phyloP scores from a whole-genome alignment of 2,888 invertebrate genomes.

The Autographa pulchrina region DNA sequence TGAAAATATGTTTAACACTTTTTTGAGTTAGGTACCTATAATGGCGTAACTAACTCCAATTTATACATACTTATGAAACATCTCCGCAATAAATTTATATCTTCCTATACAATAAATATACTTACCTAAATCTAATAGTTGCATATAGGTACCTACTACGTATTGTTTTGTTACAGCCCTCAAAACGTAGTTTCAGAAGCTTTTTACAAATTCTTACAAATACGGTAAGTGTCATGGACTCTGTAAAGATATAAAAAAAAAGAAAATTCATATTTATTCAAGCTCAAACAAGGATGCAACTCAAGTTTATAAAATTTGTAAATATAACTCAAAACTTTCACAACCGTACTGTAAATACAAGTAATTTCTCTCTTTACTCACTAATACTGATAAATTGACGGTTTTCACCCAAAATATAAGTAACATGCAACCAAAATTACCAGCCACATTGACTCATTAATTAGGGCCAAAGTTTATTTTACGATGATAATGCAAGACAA shows the following conservation, averaged over 20 bases:
- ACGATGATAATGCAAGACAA: not conserved
- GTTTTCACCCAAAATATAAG: not conserved
- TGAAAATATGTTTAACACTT: too few relatives aligned
- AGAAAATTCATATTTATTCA: not conserved
- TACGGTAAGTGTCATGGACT: too few relatives aligned
- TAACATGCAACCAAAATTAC: not conserved
- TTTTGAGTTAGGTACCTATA: too few relatives aligned
- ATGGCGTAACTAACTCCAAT: too few relatives aligned
- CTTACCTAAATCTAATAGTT: too few relatives aligned
- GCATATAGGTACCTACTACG: too few relatives aligned
- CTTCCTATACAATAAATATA: too few relatives aligned
- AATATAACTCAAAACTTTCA: not conserved
- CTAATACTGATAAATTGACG: slow-evolving; percentile 1
- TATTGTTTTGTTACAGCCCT: too few relatives aligned
- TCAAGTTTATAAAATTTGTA: not conserved
- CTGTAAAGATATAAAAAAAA: too few relatives aligned
- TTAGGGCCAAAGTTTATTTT: not conserved
- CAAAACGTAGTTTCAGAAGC: not conserved
- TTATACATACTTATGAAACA: too few relatives aligned
- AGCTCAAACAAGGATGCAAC: not conserved
- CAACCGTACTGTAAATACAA: not conserved
- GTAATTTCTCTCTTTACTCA: not conserved
- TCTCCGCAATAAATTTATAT: too few relatives aligned
- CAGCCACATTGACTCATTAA: not conserved
- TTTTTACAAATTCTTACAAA: too few relatives aligned